Evolutionary conservation across 1,140 invertebrate genomes (phyloP), one percentile per base, ranked within the genome.

Genomic region (Calephelis virginiensis): DNA sequence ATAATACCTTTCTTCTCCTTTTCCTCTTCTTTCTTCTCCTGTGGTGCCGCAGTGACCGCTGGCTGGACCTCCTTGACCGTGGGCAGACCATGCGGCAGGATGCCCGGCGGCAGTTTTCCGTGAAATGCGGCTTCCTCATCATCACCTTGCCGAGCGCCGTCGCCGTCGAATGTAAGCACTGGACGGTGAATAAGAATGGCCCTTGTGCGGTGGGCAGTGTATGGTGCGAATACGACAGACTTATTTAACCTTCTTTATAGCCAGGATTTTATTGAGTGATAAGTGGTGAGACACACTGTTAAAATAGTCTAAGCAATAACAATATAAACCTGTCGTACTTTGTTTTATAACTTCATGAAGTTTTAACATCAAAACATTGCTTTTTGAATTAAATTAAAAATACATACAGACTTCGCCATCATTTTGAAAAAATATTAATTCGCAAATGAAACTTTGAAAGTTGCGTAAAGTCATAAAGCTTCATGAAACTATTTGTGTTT

Each of bases 151-250:
- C 95, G 89, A 65, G 83, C 88, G 78, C 74, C 86, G 79, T 90
- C 94, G 94, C 98, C 97, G 94, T 97, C 97, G 97, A 97, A 99
- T 94, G 98, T 98, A 94, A 99, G 96, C 96, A 99, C 98, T 99
- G 95, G 95, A 93, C 93, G 96, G 96, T 96, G 95, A 97, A 96
- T 97, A 96, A 96, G 94, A 92, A 91, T 88, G 89, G 87, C 86
- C 88, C 86, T 87, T 80, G 73, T 80, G 74, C 73, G 74, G 73
- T 69, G 68, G 68, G 75, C 67, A 70, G 69, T 64, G 69, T 66
- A 69, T 53, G 48, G 67, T 72, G 70, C 65, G 65, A 38, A 63
- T 46, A 73, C 77, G 74, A 73, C 77, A 73, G 70, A 78, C 71
- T 75, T 69, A 64, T 50, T 7, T 6, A 59, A 59, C 9, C 1